Percentiles rank a stretch among this genome's conserved stretches.
phyloP scores from a whole-genome alignment of 2,888 invertebrate species.

The Pediacus dermestoides region DNA sequence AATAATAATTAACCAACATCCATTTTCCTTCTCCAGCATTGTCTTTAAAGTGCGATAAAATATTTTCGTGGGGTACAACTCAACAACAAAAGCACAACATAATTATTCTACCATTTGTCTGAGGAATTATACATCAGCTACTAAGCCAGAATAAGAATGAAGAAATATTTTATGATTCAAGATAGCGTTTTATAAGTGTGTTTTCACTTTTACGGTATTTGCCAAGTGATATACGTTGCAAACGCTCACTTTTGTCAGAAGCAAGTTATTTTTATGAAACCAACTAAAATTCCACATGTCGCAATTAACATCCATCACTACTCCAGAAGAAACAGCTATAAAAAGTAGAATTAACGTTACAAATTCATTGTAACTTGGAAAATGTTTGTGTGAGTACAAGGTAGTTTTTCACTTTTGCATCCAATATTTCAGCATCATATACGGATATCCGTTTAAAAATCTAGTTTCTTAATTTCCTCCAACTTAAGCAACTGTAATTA shows the following conservation, averaged over 20 bases:
- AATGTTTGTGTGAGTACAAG: conserved; percentile 8
- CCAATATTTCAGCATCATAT: conserved; percentile 1
- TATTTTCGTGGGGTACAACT: too few relatives aligned
- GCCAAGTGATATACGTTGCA: conserved; percentile 12
- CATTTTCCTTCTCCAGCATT: too few relatives aligned
- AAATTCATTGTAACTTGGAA: conserved; percentile 11
- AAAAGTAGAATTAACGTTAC: conserved; percentile 10
- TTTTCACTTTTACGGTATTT: conserved; percentile 17
- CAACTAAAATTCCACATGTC: conserved; percentile 24
- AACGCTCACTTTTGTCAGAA: conserved; percentile 18
- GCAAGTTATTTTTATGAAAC: conserved; percentile 24
- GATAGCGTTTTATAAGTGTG: conserved; percentile 7
- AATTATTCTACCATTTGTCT: too few relatives aligned
- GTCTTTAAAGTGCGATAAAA: too few relatives aligned
- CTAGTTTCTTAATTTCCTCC: conserved; percentile 18
- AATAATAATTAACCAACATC: too few relatives aligned
- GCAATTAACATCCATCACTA: conserved; percentile 15
- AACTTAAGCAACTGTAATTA: conserved; percentile 19
- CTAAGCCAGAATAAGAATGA: conserved; percentile 7
- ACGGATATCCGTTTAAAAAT: conserved; percentile 20
- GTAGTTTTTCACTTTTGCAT: too few relatives aligned
- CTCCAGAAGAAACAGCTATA: conserved; percentile 3
- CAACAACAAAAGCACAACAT: too few relatives aligned
- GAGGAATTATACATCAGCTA: too few relatives aligned
- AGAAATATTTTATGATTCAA: conserved; percentile 5